Base-by-base conservation (phyloP, 2,888 invertebrate genomes). In the Sesamia inferens region DNA sequence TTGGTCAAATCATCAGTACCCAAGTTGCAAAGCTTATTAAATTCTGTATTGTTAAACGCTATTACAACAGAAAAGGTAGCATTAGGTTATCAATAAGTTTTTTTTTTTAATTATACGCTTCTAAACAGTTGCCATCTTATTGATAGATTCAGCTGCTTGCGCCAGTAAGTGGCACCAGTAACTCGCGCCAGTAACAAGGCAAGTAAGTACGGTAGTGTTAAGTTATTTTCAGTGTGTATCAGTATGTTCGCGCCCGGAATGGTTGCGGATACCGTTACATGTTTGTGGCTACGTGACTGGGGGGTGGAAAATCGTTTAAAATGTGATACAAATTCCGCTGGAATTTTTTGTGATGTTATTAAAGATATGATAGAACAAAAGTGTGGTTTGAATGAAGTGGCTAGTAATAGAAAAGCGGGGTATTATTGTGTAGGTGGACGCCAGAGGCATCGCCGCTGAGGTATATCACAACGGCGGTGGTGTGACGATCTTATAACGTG, bases 221-320 rank as follows among this genome's bases (percentile, higher is more conserved):
- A n/a, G n/a, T n/a, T 68, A 74, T 79, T 79, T 65, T 24, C 47
- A 57, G 69, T 31, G 47, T 22, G 54, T 44, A 69, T 66, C 31
- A 63, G 42, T 54, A 59, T 58, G 66, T 64, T 73, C 62, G 62
- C 79, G 73, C 57, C 62, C 42, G 24, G 54, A 68, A 54, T 47
- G 58, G 48, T 65, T 54, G 69, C 62, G 80, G 68, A 62, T 75
- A 62, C 80, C 54, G 42, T 58, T n/a, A 66, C 78, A 54, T 57
- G 76, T 80, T 75, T 69, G 78, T 58, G 71, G 69, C 62, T 78
- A 58, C 62, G 71, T 77, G 62, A 63, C 57, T 39, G 22, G 2
- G 61, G 59, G 62, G 22, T 58, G 44, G 55, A n/a, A 70, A 39
- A 78, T 39, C 71, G 78, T 70, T 69, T 58, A 62, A 75, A 48